Evolutionary conservation across 1,140 invertebrate genomes (phyloP), one percentile per base, ranked within the genome.

Genomic region (Cylas formicarius): DNA sequence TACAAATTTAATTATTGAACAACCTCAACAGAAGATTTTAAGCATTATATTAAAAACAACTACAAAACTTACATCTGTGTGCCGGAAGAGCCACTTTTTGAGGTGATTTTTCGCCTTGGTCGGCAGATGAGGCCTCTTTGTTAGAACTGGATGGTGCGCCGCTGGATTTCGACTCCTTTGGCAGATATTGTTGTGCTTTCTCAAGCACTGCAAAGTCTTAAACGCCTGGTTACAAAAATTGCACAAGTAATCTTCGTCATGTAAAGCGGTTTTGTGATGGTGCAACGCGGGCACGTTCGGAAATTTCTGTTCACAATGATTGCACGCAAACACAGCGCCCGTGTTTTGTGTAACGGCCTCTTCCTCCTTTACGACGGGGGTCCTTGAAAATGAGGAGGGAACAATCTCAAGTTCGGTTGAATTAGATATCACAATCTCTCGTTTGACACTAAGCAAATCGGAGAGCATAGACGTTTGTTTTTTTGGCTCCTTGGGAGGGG

Each of bases 21-120:
- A 14, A 33, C 6, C 7, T 33, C 13, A 14, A n/a, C n/a, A n/a
- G n/a, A n/a, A n/a, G n/a, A n/a, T n/a, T n/a, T n/a, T n/a, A n/a
- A n/a, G n/a, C n/a, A 16, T 7, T 22, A 18, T 20, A 22, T 38
- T 38, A 5, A 24, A 13, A 22, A n/a, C 8, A 9, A 22, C 34
- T 8, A 1, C 11, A n/a, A n/a, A 10, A 52, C 48, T 54, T 44
- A 56, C 55, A 35, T 56, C 52, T 37, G 50, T 54, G 18, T 57
- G 55, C 11, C 46, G 46, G 34, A 55, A 57, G 11, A 57, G 33
- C 55, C 55, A 57, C 27, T 37, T 31, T 31, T 54, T 55, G 7
- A 57, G 43, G 27, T 55, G 52, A 19, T 52, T 57, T 33, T 57
- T 57, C 11, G 55, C 55, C 27, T 55, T 57, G 2, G 55, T 48